Base-by-base conservation (phyloP, 2,888 invertebrate species). In the Scaptodrosophila latifasciaeformis region DNA sequence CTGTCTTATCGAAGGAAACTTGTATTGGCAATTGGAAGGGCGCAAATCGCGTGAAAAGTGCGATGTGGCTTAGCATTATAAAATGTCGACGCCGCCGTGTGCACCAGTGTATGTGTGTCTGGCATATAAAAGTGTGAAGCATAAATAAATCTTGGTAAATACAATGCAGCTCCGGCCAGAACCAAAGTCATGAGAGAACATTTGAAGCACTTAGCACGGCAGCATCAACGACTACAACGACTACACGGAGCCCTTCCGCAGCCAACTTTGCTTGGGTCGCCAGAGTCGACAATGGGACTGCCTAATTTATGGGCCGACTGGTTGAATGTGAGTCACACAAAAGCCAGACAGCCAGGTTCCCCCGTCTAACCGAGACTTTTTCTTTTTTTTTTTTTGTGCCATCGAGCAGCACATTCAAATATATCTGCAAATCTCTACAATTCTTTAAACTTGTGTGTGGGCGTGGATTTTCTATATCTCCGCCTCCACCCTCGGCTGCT, bases 301-400 rank as follows among this genome's bases (percentile, higher is more conserved):
- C 63, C 69, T 76, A 72, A 72, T 76, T 72, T 72, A 72, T 76
- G 77, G 70, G 56, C 56, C 47, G 13, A 13, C 49, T 61, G 59
- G 10, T 6, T 37, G 37, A 37, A 37, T 37, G 18, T 10, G 15
- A 37, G 17, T 37, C 10, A 15, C 15, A 34, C 34, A 37, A 12
- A 31, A 31, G 37, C 15, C 37, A 37, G 13, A 18, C 15, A 37
- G n/a, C n/a, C n/a, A n/a, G n/a, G n/a, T n/a, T n/a, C n/a, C n/a
- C n/a, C n/a, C n/a, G n/a, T n/a, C n/a, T n/a, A n/a, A n/a, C n/a
- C n/a, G n/a, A n/a, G n/a, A n/a, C n/a, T n/a, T n/a, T n/a, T n/a
- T n/a, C n/a, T n/a, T n/a, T n/a, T n/a, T n/a, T n/a, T n/a, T n/a
- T n/a, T n/a, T n/a, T n/a, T n/a, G n/a, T n/a, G n/a, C n/a, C n/a